A percentile compares a stretch with the other conserved stretches of the same genome.
phyloP scores from a whole-genome alignment of 2,888 invertebrate species.

The Hypomecis atomaria region DNA sequence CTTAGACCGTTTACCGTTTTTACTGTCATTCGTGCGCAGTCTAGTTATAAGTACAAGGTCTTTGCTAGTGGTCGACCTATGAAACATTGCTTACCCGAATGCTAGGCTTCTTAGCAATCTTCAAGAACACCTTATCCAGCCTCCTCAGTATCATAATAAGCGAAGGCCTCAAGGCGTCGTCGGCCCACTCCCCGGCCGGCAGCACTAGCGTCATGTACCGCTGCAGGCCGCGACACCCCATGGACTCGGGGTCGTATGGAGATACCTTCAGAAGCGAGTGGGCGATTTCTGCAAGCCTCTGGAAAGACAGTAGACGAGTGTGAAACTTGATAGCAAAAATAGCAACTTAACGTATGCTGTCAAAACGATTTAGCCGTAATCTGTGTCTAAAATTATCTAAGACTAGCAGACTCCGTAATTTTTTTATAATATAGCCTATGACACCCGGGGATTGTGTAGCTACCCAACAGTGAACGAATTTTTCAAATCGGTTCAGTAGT shows the following conservation, averaged over 20 bases:
- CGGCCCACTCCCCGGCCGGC: conserved; percentile 98
- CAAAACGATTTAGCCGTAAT: too few species aligned
- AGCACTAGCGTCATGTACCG: conserved; percentile 96
- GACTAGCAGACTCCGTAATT: too few species aligned
- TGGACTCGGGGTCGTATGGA: conserved; percentile 98
- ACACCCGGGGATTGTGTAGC: too few species aligned
- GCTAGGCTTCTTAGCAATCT: conserved; percentile 98
- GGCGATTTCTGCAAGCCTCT: conserved; percentile 98
- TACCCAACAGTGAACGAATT: too few species aligned
- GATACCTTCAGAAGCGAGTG: conserved; percentile 98
- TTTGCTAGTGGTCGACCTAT: too few species aligned
- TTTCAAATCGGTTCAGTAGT: too few species aligned
- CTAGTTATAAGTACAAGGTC: too few species aligned
- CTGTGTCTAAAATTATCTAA: too few species aligned
- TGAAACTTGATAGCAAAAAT: neutral
- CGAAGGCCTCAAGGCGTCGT: conserved; percentile 95
- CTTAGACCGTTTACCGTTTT: too few species aligned
- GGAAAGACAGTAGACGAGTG: conserved; percentile 29
- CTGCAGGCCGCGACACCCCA: conserved; percentile 97
- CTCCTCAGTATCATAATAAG: conserved; percentile 95
- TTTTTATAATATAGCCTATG: too few species aligned
- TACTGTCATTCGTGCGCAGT: too few species aligned
- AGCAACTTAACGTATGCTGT: too few species aligned
- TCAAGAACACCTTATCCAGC: conserved; percentile 97
- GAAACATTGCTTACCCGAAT: conserved; percentile 86